Base-by-base conservation (phyloP, 2,797 vertebrate species). In the Netta rufina region DNA sequence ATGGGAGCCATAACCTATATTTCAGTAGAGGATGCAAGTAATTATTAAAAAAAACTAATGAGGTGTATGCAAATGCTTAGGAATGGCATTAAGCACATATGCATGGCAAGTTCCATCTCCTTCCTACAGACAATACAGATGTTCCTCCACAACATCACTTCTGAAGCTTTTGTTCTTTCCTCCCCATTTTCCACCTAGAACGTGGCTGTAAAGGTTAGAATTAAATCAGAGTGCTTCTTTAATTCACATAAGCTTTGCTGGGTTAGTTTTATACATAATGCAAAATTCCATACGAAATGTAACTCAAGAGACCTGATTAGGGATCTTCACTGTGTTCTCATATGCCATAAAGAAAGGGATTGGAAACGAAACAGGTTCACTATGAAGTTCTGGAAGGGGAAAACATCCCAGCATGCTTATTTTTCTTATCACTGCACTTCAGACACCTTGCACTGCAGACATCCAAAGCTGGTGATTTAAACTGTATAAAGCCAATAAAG, bases 401-500 rank as follows among this genome's bases (percentile, higher is more conserved):
- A 94, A 94, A 84, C 66, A 92, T 89, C 70, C 95, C 70, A 91
- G 92, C 78, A 85, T 89, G 94, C 92, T 96, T 95, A 91, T 94
- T 97, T 92, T 92, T 56, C 93, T 94, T 95, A 93, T 95, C 95
- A 91, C 92, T 95, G 90, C 89, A 81, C 80, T 95, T 95, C 95
- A 95, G 93, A 93, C 89, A 96, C 81, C 86, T 87, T 69, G 84
- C 78, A 85, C 79, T 80, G 65, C 86, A 94, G 74, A 89, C 84
- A 74, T 32, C 75, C 84, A 73, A 89, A 92, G 58, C 81, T 67
- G 64, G 57, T 64, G 67, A 95, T 95, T 93, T 54, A 73, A 77
- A 73, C 81, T 85, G 84, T 67, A 80, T n/a, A 75, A 77, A 54
- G 83, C 38, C 73, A 92, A 86, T 53, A 81, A 75, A 87, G 53